A percentile compares a stretch with the other conserved stretches of the same genome.
Evolutionary conservation across 1,140 invertebrate genomes (phyloP).

Genomic region (Trachymyrmex septentrionalis): DNA sequence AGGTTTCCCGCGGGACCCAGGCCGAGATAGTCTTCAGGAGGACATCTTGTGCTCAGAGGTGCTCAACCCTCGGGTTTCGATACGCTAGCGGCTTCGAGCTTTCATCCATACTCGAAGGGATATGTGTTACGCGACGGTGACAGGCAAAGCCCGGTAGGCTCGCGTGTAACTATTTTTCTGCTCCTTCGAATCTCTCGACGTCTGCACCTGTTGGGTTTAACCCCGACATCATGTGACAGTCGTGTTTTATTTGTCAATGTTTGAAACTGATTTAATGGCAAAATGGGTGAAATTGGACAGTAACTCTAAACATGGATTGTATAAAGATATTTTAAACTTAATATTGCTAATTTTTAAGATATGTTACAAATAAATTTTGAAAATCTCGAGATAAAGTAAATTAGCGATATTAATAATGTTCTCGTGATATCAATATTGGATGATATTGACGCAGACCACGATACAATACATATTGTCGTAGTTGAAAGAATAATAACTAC

Average conservation of each 20-base stretch:
- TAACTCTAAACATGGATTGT: background rate
- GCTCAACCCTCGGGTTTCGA: conserved; percentile 77
- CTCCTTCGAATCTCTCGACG: conserved; percentile 32
- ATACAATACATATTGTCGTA: background rate
- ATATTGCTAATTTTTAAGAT: background rate
- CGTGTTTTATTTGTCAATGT: conserved; percentile 54
- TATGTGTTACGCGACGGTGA: conserved; percentile 67
- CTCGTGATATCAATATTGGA: background rate
- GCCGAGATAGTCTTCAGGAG: conserved; percentile 86
- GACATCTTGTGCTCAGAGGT: conserved; percentile 83
- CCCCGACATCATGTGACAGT: conserved; percentile 33
- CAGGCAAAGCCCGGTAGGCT: conserved; percentile 72
- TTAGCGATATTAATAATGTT: conserved; percentile 1
- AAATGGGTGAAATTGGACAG: conserved; percentile 1
- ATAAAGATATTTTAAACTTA: background rate
- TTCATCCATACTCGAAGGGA: conserved; percentile 68
- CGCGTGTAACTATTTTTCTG: conserved; percentile 72
- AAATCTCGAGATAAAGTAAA: background rate
- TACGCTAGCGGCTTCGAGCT: conserved; percentile 64
- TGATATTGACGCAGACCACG: background rate
- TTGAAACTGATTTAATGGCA: conserved; percentile 1
- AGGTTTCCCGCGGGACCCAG: conserved; percentile 84
- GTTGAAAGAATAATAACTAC: conserved; percentile 28
- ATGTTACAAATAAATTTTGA: background rate
- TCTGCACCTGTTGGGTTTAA: conserved; percentile 68